Evolutionary conservation across 2,113 vertebrate species (phyloP).

Genomic region (Columbina picui): DNA sequence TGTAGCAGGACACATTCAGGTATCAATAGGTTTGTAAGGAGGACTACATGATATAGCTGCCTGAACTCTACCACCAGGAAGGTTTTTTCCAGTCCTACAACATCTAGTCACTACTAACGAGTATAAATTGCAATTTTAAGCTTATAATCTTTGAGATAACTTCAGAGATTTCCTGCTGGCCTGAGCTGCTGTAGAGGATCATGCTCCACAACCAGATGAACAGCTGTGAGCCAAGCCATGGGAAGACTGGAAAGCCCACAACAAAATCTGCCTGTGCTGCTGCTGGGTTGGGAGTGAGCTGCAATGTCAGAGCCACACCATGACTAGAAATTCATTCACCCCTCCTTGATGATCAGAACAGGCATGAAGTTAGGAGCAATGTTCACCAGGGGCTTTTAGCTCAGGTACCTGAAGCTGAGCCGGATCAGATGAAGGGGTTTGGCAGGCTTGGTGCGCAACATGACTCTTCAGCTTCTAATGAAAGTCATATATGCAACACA

Average conservation of each 20-base stretch:
- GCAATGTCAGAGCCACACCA: not conserved
- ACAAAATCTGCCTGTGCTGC: not conserved
- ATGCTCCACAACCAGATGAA: not conserved
- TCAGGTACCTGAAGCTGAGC: not conserved
- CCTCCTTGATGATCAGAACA: not conserved
- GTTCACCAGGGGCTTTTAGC: not conserved
- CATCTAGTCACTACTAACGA: not conserved
- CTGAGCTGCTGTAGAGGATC: not conserved
- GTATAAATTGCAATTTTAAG: not conserved
- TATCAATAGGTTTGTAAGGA: not conserved
- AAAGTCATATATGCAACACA: not conserved
- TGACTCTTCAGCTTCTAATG: not conserved
- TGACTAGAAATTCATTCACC: not conserved
- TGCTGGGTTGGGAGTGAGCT: not conserved
- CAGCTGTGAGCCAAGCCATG: not conserved
- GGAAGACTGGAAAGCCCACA: not conserved
- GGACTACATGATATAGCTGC: not conserved
- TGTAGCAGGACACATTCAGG: not conserved
- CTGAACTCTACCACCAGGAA: not conserved
- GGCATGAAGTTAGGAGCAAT: not conserved
- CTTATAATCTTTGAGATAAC: not conserved
- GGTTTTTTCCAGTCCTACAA: not conserved
- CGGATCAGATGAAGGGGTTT: not conserved
- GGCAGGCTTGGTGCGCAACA: not conserved
- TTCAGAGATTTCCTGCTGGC: not conserved